Evolutionary conservation across 2,113 vertebrate genomes (phyloP), one percentile per base, ranked within the genome.

Genomic region (Cariama cristata): DNA sequence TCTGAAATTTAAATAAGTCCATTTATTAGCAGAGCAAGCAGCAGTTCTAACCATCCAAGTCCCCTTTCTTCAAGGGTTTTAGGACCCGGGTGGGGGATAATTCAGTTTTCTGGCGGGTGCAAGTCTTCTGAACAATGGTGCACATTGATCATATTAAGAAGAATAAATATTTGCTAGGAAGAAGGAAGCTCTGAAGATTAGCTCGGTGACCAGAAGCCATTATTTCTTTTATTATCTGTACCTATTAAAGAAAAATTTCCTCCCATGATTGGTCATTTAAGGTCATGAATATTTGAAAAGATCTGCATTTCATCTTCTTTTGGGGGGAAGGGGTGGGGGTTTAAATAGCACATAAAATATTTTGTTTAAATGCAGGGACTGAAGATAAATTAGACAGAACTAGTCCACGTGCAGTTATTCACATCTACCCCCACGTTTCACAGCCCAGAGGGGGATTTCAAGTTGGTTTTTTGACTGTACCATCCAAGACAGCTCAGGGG

Each of bases 251-350:
- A 87, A 89, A 74, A 74, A 87, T 38, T 91, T 95, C 86, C 79
- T 88, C 33, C 21, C 24, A 3, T 62, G 64, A 55, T 28, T 84
- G 81, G 69, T 85, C 84, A 79, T 91, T 74, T 62, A 79, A 95
- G 73, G 73, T 55, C 74, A 90, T 79, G 81, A 95, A 93, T 94
- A 95, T 93, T 90, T 91, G 87, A 97, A 69, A 87, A 90, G n/a
- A 84, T 71, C 73, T 72, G 73, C 56, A 79, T 81, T 94, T 94
- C 52, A 35, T 81, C 63, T 63, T 69, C 64, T 63, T 45, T 27
- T 23, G 26, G 15, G 50, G 35, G 64, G 0, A 9, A 56, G 26
- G 38, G 35, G 30, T 13, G 10, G 23, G 8, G 27, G 42, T 13
- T 75, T 79, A 74, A 84, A 50, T 24, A 74, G 38, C 74, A 67